Evolutionary conservation across 2,888 invertebrate species (phyloP), one percentile per base, ranked within the genome.

Genomic region (Platypus cylindrus): DNA sequence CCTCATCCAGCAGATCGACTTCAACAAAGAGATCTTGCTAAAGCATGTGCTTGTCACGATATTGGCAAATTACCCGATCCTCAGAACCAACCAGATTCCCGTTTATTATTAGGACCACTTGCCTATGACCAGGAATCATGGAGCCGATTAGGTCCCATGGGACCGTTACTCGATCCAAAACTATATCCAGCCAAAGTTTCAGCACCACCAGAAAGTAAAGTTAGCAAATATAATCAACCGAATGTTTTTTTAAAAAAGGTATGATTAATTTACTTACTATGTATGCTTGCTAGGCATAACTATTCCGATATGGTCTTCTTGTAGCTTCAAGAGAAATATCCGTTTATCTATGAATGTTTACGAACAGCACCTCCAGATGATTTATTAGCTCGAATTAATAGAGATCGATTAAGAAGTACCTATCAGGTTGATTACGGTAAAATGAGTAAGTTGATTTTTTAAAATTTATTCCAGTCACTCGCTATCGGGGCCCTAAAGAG

Each of bases 301-400:
- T 24, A n/a, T 20, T 26, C 18, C n/a, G n/a, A n/a, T n/a, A n/a
- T n/a, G n/a, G n/a, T 12, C 23, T 16, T 18, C 17, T 49, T 50
- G 39, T 43, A 75, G 74, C 55, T 76, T 14, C 66, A 73, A 57
- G 67, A 71, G 23, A 74, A 75, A 48, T 73, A 72, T 52, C 76
- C 76, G 17, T 71, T 70, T 63, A 66, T 75, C 47, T 74, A 74
- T 55, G 72, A 71, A 54, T 67, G 73, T 32, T 51, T 75, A 27
- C 67, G 71, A 49, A 69, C 65, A 28, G 67, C 70, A 15, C 70
- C 74, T 0, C 68, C 70, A 1, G 65, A 70, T 2, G 71, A 72
- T 32, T 53, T 73, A 28, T 66, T 71, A 36, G 66, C 69, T 38
- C 61, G 71, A n/a, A 70, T 76, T 15, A 71, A 76, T 49, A 58